phyloP scores from a whole-genome alignment of 1,140 invertebrate species.

The Drosophila orena region DNA sequence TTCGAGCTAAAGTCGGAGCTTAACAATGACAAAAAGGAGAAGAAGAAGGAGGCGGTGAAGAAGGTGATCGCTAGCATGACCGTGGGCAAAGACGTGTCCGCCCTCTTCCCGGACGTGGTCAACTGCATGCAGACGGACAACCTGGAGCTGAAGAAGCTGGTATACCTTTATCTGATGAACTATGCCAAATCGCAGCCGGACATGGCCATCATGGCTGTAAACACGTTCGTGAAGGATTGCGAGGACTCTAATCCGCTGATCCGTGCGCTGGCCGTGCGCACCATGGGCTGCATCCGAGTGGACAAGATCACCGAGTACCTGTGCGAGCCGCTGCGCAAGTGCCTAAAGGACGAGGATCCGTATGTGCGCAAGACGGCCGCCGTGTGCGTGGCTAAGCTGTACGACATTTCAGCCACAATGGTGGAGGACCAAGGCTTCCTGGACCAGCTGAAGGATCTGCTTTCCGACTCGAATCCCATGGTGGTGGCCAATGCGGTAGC shows the following conservation, averaged over 20 bases:
- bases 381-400: conserved; percentile 99
- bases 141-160: conserved; percentile 99
- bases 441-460: conserved; percentile 97
- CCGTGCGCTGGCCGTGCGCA: conserved; percentile 98
- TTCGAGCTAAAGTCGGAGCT: conserved; percentile 99
- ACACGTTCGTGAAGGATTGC: conserved; percentile 99
- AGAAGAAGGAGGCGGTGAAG: conserved; percentile 99
- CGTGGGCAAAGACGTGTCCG: conserved; percentile 98
- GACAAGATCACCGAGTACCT: conserved; percentile 99
- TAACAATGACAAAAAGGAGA: conserved; percentile 99
- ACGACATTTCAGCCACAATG: conserved; percentile 98
- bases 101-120: conserved; percentile 99
- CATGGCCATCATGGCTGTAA: conserved; percentile 99
- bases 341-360: conserved; percentile 99
- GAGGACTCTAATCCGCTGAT: conserved; percentile 99
- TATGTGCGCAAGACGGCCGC: conserved; percentile 99
- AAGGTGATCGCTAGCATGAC: conserved; percentile 99
- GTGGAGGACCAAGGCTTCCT: conserved; percentile 96
- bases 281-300: conserved; percentile 99
- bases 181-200: conserved; percentile 99
- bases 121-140: conserved; percentile 99
- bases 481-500: conserved; percentile 99
- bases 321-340: conserved; percentile 99
- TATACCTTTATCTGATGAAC: conserved; percentile 99
- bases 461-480: conserved; percentile 99